phyloP scores from a whole-genome alignment of 1,140 invertebrate species.

The Asobara japonica region DNA sequence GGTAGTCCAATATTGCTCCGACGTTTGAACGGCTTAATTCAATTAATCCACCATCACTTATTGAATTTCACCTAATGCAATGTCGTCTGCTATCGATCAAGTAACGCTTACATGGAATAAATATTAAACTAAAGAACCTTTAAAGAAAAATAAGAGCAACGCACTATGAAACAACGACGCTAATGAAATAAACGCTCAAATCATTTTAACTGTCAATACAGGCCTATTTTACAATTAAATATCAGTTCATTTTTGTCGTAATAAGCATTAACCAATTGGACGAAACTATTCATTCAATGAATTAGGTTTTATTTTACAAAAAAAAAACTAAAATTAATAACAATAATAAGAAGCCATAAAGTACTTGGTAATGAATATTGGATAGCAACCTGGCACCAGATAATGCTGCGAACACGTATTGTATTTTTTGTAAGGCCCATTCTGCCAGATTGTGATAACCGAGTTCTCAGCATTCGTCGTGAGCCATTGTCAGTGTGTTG shows the following conservation, averaged over 20 bases:
- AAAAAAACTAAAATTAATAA: neutral
- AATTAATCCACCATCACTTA: conserved; percentile 8
- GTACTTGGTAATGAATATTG: conserved; percentile 16
- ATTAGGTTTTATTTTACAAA: neutral
- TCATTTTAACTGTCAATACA: neutral
- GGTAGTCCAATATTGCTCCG: conserved; percentile 4
- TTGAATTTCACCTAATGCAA: conserved; percentile 16
- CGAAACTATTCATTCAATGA: neutral
- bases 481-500: conserved; percentile 44
- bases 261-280: neutral
- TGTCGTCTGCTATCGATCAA: conserved; percentile 12
- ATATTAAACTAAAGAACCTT: neutral
- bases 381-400: conserved; percentile 41
- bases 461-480: conserved; percentile 55
- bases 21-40: conserved; percentile 21
- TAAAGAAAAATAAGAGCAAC: conserved; percentile 20
- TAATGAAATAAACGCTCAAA: conserved; percentile 8
- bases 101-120: conserved; percentile 1
- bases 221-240: conserved; percentile 6
- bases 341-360: conserved; percentile 16
- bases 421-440: conserved; percentile 66
- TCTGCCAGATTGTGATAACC: conserved; percentile 65
- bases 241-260: neutral
- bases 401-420: conserved; percentile 58
- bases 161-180: conserved; percentile 11